Conservation (phyloP, 2,888 invertebrate genomes). For the Hanleya hanleyi region DNA sequence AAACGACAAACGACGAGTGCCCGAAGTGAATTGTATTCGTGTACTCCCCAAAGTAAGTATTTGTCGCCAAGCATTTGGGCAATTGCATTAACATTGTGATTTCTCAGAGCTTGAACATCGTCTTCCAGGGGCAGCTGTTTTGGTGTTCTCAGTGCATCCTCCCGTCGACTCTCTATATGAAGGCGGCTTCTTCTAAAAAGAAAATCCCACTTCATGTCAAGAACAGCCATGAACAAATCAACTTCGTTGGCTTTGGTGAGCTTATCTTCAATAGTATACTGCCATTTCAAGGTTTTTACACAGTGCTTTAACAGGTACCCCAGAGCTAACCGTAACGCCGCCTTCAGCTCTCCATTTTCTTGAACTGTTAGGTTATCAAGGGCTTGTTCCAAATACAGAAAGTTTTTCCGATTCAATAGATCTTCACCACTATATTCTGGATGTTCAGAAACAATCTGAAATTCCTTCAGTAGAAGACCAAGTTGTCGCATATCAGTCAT, state of each 20-base stretch:
- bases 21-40: neutral
- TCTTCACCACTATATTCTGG: neutral
- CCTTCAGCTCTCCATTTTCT: neutral
- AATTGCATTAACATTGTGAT: neutral
- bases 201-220: neutral
- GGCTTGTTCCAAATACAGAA: neutral
- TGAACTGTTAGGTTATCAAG: neutral
- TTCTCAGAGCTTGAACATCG: neutral
- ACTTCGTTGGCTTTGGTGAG: neutral
- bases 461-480: neutral
- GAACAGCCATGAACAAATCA: neutral
- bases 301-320: neutral
- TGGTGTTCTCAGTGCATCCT: neutral
- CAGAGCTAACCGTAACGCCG: neutral
- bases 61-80: neutral
- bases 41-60: neutral
- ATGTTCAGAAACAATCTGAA: neutral
- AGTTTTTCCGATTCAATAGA: neutral
- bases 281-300: neutral
- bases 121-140: neutral
- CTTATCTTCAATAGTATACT: neutral
- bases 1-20: neutral
- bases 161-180: neutral
- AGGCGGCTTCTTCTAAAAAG: neutral
- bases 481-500: neutral